Conservation (phyloP, 1,140 invertebrate genomes). For the Drosophila repleta region DNA sequence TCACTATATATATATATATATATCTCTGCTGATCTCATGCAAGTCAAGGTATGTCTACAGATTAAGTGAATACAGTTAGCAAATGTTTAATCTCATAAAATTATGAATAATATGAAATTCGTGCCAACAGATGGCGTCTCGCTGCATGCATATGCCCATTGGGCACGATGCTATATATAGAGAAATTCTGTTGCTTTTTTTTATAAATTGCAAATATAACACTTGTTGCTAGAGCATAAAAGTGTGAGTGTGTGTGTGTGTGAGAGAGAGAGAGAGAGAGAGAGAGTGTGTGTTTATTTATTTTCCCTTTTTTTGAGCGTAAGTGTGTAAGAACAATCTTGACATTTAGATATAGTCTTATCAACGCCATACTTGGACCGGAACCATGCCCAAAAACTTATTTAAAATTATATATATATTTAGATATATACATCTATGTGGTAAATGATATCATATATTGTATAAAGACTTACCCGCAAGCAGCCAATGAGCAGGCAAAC, state of each 20-base stretch:
- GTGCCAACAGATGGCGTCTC: neutral
- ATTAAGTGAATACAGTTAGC: neutral
- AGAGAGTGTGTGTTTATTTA: neutral
- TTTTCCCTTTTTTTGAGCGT: neutral
- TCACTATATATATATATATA: no score
- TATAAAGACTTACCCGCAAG: constrained; percentile 42
- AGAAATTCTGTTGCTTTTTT: neutral
- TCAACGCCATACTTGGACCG: neutral
- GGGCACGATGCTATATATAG: no score
- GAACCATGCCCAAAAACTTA: neutral
- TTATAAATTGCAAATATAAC: neutral
- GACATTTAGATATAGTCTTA: constrained; percentile 3
- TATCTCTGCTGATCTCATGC: neutral
- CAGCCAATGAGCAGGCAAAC: constrained; percentile 61
- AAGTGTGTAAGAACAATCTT: constrained; percentile 6
- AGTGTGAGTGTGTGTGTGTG: neutral
- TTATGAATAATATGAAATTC: neutral
- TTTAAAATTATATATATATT: neutral
- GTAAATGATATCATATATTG: neutral
- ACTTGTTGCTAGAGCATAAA: constrained; percentile 7
- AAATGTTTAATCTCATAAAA: neutral
- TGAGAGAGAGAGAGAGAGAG: no score
- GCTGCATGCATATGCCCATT: neutral
- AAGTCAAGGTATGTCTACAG: neutral
- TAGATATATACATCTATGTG: neutral